These are phyloP conservation scores for Cyphomyrmex costatus DNA, from an alignment of 1,140 invertebrate species.

Conservation along the genomic window DNA sequence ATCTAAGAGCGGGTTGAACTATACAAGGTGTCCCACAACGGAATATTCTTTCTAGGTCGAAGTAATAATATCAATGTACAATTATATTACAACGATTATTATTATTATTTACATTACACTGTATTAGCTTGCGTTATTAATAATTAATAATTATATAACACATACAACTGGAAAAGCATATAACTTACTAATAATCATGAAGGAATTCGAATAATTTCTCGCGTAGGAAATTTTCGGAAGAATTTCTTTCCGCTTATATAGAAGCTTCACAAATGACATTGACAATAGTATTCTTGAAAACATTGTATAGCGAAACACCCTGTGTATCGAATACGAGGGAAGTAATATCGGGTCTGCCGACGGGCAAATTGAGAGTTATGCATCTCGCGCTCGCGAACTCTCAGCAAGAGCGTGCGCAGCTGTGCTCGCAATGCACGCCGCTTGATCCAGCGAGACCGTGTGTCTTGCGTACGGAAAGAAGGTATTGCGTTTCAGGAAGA, in stretches of 20 bases:
- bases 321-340: conserved; percentile 63
- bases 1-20: conserved; percentile 56
- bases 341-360: conserved; percentile 67
- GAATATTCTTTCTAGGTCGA: neutral
- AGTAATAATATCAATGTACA: neutral
- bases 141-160: neutral
- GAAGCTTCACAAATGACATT: neutral
- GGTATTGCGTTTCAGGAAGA: conserved; percentile 72
- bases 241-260: neutral
- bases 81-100: neutral
- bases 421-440: conserved; percentile 63
- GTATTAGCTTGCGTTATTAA: neutral
- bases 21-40: conserved; percentile 56
- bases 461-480: conserved; percentile 67
- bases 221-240: neutral
- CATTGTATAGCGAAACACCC: conserved; percentile 33
- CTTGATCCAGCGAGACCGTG: conserved; percentile 62
- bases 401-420: conserved; percentile 35
- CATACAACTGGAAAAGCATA: neutral
- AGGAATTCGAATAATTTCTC: neutral
- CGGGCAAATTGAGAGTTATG: conserved; percentile 76
- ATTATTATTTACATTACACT: neutral
- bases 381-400: conserved; percentile 63
- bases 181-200: neutral
- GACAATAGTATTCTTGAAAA: neutral